Percentiles rank a stretch among this genome's conserved stretches.
phyloP scores from a whole-genome alignment of 2,888 invertebrate species.

The Philhelius pedissequus region DNA sequence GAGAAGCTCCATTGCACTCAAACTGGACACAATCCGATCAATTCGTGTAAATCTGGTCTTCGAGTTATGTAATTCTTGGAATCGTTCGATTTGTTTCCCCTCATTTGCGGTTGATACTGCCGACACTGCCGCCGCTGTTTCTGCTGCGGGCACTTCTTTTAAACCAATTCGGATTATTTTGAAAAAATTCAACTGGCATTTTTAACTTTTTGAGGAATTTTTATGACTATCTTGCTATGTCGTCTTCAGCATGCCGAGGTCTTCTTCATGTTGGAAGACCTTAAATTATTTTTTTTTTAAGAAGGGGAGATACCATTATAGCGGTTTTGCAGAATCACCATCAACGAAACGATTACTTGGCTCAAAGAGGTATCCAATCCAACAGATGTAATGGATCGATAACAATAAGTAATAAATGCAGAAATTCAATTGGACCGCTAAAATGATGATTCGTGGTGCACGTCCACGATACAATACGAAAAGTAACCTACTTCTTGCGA shows the following conservation, averaged over 20 bases:
- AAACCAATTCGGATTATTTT: constrained; percentile 32
- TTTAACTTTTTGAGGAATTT: constrained; percentile 54
- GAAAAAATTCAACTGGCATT: constrained; percentile 58
- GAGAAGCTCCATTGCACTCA: constrained; percentile 43
- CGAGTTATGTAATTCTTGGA: constrained; percentile 54
- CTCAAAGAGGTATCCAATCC: not conserved
- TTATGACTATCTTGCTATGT: constrained; percentile 40
- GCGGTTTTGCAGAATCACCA: not conserved
- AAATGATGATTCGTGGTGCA: not conserved
- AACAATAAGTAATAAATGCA: not conserved
- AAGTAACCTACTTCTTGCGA: constrained; percentile 47
- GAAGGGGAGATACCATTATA: constrained; percentile 18
- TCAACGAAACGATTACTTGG: not conserved
- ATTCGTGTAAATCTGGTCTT: constrained; percentile 47
- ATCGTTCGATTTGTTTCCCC: not conserved
- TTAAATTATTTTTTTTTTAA: constrained; percentile 5
- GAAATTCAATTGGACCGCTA: constrained; percentile 11
- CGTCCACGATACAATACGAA: not conserved
- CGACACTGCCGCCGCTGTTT: not conserved
- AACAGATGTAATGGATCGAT: not conserved
- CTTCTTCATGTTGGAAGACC: constrained; percentile 3
- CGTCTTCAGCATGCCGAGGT: constrained; percentile 10
- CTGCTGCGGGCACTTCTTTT: not conserved
- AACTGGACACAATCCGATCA: constrained; percentile 58
- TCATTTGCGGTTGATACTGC: not conserved